Conservation (phyloP, 2,888 invertebrate species). For the Maniola hyperantus region DNA sequence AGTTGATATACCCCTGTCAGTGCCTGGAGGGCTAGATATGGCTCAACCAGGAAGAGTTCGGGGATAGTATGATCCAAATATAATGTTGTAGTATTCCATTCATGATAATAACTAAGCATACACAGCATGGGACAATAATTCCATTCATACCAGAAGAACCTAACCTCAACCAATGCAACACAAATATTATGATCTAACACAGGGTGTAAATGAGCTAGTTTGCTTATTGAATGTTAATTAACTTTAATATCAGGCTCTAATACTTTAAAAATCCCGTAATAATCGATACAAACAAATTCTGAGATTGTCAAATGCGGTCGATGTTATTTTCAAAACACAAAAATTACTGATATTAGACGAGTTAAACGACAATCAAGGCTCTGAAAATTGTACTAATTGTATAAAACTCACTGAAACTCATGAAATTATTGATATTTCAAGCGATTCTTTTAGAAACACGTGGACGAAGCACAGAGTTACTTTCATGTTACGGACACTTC, state of each 20-base stretch:
- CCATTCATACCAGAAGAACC: background rate
- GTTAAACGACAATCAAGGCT: background rate
- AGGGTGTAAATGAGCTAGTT: background rate
- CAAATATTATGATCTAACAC: background rate
- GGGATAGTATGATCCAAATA: constrained; percentile 45
- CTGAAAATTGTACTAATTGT: background rate
- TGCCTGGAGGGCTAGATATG: constrained; percentile 55
- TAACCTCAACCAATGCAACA: constrained; percentile 13
- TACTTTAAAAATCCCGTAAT: background rate
- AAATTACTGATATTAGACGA: background rate
- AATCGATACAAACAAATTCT: background rate
- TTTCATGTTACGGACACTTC: constrained; percentile 47
- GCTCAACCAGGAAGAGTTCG: constrained; percentile 66
- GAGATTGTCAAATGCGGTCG: background rate
- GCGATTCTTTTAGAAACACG: constrained; percentile 48
- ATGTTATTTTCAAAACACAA: background rate
- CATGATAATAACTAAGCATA: background rate
- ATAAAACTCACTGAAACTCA: constrained; percentile 37
- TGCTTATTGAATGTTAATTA: background rate
- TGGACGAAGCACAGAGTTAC: constrained; percentile 43
- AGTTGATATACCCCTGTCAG: constrained; percentile 56
- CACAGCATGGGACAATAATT: background rate
- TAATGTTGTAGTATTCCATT: too few relatives aligned
- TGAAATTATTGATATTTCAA: constrained; percentile 40
- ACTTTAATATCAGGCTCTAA: background rate